A percentile compares a stretch with the other conserved stretches of the same genome.
phyloP scores from a whole-genome alignment of 2,113 vertebrate species.

The Oreochromis niloticus region DNA sequence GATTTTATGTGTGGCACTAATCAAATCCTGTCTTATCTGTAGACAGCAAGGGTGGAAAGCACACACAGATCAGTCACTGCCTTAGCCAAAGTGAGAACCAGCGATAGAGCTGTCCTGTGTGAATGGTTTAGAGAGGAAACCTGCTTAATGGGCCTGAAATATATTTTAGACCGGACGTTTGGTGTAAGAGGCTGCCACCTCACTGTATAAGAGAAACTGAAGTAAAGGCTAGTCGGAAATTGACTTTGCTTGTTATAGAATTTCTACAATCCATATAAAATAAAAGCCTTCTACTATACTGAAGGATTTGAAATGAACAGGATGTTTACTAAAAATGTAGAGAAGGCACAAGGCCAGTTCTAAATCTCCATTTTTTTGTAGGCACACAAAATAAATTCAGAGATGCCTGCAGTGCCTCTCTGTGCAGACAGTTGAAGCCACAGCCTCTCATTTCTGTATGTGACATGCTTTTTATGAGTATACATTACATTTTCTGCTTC shows the following conservation, averaged over 20 bases:
- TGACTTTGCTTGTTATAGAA: neutral
- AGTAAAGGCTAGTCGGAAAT: neutral
- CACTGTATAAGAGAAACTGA: neutral
- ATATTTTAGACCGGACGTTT: neutral
- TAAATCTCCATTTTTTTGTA: neutral
- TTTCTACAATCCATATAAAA: neutral
- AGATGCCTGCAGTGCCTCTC: neutral
- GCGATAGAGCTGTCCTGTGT: conserved; percentile 7
- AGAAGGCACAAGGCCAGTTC: neutral
- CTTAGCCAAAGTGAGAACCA: conserved; percentile 1
- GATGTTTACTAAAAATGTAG: neutral
- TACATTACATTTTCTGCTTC: neutral
- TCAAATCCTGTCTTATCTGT: conserved; percentile 23
- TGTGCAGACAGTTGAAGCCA: neutral
- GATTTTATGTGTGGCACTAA: conserved; percentile 6
- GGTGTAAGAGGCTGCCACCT: neutral
- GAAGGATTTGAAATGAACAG: neutral
- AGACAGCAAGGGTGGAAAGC: neutral
- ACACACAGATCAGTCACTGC: conserved; percentile 20
- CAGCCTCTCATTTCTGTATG: neutral
- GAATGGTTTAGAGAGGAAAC: conserved; percentile 1
- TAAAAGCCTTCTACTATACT: neutral
- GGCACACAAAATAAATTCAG: neutral
- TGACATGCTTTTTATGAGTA: neutral
- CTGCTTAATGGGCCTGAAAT: neutral